These are phyloP conservation scores for Sogatella furcifera DNA, from an alignment of 1,140 invertebrate genomes.

Conservation along the genomic window DNA sequence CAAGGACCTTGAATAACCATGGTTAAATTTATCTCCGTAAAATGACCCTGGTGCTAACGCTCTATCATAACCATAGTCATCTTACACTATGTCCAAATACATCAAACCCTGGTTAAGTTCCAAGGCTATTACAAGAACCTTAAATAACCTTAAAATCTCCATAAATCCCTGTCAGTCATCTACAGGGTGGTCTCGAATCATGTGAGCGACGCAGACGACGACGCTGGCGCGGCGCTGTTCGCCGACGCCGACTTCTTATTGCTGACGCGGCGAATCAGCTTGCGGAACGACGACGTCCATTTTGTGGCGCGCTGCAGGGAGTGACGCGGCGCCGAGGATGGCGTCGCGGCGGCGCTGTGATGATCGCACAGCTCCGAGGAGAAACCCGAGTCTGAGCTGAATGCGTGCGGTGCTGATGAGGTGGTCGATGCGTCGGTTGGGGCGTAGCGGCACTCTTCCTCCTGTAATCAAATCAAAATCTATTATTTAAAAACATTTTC, in stretches of 20 bases:
- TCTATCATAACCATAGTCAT: too few relatives aligned
- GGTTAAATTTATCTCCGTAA: too few relatives aligned
- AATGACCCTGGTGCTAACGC: too few relatives aligned
- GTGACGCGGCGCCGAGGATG: constrained; percentile 28
- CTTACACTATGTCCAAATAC: too few relatives aligned
- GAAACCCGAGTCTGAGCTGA: constrained; percentile 43
- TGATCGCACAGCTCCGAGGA: constrained; percentile 28
- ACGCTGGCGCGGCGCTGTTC: constrained; percentile 9
- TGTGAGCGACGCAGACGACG: background rate
- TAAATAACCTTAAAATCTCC: too few relatives aligned
- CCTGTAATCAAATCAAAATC: background rate
- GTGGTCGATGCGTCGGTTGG: constrained; percentile 25
- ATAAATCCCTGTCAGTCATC: too few relatives aligned
- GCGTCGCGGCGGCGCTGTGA: constrained; percentile 16
- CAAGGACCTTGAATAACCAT: too few relatives aligned
- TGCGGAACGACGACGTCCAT: constrained; percentile 44
- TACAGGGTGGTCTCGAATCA: background rate
- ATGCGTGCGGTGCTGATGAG: constrained; percentile 28
- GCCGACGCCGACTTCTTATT: too few relatives aligned
- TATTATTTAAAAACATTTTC: too few relatives aligned
- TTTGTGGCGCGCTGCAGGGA: constrained; percentile 32
- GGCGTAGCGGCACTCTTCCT: constrained; percentile 14
- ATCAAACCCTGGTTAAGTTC: too few relatives aligned
- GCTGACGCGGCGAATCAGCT: constrained; percentile 38
- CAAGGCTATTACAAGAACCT: too few relatives aligned